Base-by-base conservation (phyloP, 1,140 invertebrate genomes). In the Cotesia vestalis region DNA sequence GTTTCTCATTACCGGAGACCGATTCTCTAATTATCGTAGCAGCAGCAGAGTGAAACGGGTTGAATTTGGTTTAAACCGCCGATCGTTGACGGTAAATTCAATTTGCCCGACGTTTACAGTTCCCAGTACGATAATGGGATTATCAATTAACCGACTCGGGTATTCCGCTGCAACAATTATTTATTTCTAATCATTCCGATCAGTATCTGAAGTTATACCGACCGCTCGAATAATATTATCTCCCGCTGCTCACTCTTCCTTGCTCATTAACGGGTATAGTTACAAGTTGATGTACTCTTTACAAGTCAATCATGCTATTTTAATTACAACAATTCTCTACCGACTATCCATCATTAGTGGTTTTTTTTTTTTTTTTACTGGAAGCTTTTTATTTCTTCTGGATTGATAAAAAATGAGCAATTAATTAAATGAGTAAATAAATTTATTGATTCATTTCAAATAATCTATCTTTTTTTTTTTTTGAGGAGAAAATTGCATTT, bases 81-180 rank as follows among this genome's bases (percentile, higher is more conserved):
- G 67, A 75, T 75, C 67, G 74, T 70, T 67, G 64, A 69, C 70
- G 51, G 73, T 76, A 73, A 78, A 79, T 78, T 71, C 73, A 76
- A 79, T 77, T 75, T 73, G 51, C 69, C 36, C 75, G 71, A 77
- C 76, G 73, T 78, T 78, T 76, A 76, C 75, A 72, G 66, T 66
- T 69, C 67, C 69, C 74, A 67, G 70, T 70, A 69, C 71, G 17
- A 55, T 75, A 78, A 79, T 77, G 68, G 70, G 74, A 78, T 79
- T 78, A 79, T 77, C 72, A 78, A 76, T 78, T 78, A 78, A 75
- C 72, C 67, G 69, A 72, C 72, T 66, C 53, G 64, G 71, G 20
- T 67, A 59, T 57, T 46, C 40, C 53, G 71, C 34, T 61, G 38
- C 60, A 69, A 64, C 51, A 38, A 75, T 71, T 73, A 72, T 77